phyloP scores from a whole-genome alignment of 1,140 invertebrate species.

The Pseudomyrmex flavicornis region DNA sequence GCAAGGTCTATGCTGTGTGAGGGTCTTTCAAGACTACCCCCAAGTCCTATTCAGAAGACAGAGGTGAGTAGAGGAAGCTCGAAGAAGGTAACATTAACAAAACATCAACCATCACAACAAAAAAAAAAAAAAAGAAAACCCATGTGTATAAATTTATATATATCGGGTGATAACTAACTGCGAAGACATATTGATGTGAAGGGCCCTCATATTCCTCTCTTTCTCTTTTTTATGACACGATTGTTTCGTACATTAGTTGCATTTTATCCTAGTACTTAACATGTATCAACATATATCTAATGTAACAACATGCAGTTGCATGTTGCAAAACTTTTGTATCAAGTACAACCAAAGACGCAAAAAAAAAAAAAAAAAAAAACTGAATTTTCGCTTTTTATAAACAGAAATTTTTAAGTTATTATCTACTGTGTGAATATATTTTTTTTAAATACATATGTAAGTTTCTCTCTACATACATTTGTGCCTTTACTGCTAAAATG shows the following conservation, averaged over 20 bases:
- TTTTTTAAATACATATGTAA: slow-evolving; percentile 22
- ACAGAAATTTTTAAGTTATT: slow-evolving; percentile 38
- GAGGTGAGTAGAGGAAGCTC: slow-evolving; percentile 84
- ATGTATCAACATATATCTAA: slow-evolving; percentile 29
- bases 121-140: slow-evolving; percentile 66
- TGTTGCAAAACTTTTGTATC: slow-evolving; percentile 64
- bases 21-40: slow-evolving; percentile 86
- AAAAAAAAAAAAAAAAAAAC: slow-evolving; percentile 16
- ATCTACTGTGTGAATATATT: slow-evolving; percentile 38
- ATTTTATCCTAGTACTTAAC: slow-evolving; percentile 49
- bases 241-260: slow-evolving; percentile 53
- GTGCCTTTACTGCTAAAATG: slow-evolving; percentile 19
- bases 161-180: slow-evolving; percentile 75
- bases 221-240: slow-evolving; percentile 52
- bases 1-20: slow-evolving; percentile 86
- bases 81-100: no score
- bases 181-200: slow-evolving; percentile 66
- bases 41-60: slow-evolving; percentile 85
- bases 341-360: slow-evolving; percentile 69
- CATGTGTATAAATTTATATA: slow-evolving; percentile 64
- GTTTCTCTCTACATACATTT: slow-evolving; percentile 4
- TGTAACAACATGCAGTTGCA: slow-evolving; percentile 23
- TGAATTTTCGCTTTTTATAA: slow-evolving; percentile 28
- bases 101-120: no score
- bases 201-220: slow-evolving; percentile 68